A percentile compares a stretch with the other conserved stretches of the same genome.
These are phyloP conservation scores for Popillia japonica DNA, from an alignment of 1,140 invertebrate genomes.

Conservation along the genomic window DNA sequence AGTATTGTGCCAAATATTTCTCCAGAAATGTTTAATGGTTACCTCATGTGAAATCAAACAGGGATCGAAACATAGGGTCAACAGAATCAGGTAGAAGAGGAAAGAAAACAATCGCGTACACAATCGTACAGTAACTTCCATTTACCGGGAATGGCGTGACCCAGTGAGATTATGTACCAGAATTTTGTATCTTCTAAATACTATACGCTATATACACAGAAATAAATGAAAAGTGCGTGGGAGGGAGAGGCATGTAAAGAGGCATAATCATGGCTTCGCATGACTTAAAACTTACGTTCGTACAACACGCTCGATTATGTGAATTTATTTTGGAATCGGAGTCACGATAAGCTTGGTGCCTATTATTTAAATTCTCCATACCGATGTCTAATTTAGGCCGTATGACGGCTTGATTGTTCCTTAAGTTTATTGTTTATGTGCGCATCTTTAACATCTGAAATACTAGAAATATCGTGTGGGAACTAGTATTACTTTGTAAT, in stretches of 20 bases:
- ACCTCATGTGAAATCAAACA: conserved; percentile 4
- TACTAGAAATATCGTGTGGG: not conserved
- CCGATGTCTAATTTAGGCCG: conserved; percentile 14
- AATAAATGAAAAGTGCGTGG: conserved; percentile 29
- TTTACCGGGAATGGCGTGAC: conserved; percentile 38
- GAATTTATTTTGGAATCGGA: conserved; percentile 37
- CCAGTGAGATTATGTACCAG: conserved; percentile 41
- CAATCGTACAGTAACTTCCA: not conserved
- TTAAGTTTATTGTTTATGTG: conserved; percentile 7
- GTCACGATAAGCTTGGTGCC: conserved; percentile 30
- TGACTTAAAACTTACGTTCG: conserved; percentile 35
- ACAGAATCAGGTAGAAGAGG: not conserved
- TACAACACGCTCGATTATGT: conserved; percentile 9
- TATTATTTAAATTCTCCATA: conserved; percentile 28
- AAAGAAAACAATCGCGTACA: conserved; percentile 11
- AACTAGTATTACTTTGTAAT: not conserved
- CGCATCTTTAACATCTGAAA: not conserved
- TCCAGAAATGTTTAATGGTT: conserved; percentile 17
- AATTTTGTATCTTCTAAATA: conserved; percentile 41
- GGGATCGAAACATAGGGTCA: not conserved
- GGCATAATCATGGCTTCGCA: conserved; percentile 43
- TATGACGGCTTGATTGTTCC: conserved; percentile 28
- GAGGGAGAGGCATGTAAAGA: conserved; percentile 37
- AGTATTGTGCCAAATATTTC: conserved; percentile 15
- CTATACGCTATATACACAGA: conserved; percentile 11